A percentile compares a stretch with the other conserved stretches of the same genome.
Conservation (phyloP, 2,888 invertebrate species). For the Acrobasis consociella region DNA sequence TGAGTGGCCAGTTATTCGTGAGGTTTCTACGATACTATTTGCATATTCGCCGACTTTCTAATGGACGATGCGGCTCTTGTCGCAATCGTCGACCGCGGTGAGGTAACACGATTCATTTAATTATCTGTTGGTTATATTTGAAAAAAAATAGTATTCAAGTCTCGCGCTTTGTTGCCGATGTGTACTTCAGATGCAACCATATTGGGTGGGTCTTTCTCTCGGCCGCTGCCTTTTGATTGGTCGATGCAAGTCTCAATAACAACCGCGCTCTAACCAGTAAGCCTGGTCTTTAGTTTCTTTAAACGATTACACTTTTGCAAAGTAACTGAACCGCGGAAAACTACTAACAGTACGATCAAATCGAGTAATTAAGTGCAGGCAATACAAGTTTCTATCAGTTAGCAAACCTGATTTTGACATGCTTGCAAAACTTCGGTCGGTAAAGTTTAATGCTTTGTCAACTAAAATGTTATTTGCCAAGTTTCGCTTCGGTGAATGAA, state of each 20-base stretch:
- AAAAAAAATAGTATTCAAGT: conserved; percentile 63
- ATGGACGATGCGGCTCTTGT: conserved; percentile 81
- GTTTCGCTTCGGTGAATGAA: conserved; percentile 65
- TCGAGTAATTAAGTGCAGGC: conserved; percentile 39
- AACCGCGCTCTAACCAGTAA: conserved; percentile 61
- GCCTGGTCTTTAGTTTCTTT: conserved; percentile 56
- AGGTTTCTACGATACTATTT: conserved; percentile 83
- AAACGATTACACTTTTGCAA: conserved; percentile 53
- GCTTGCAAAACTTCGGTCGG: conserved; percentile 49
- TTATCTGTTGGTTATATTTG: conserved; percentile 60
- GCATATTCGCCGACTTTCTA: conserved; percentile 83
- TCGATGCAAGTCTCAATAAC: conserved; percentile 51
- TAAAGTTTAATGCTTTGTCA: conserved; percentile 37
- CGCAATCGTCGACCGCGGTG: conserved; percentile 76
- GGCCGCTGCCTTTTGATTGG: conserved; percentile 52
- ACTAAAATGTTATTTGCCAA: conserved; percentile 43
- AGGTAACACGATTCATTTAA: conserved; percentile 80
- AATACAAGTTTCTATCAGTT: conserved; percentile 50
- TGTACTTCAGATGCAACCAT: conserved; percentile 50
- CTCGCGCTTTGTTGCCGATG: conserved; percentile 65
- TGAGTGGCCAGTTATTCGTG: conserved; percentile 82
- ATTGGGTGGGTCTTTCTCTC: conserved; percentile 56
- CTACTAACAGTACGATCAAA: conserved; percentile 39
- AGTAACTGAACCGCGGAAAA: conserved; percentile 50
- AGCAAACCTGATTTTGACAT: conserved; percentile 42